Conservation (phyloP, 2,113 vertebrate genomes). For the Eptesicus fuscus region DNA sequence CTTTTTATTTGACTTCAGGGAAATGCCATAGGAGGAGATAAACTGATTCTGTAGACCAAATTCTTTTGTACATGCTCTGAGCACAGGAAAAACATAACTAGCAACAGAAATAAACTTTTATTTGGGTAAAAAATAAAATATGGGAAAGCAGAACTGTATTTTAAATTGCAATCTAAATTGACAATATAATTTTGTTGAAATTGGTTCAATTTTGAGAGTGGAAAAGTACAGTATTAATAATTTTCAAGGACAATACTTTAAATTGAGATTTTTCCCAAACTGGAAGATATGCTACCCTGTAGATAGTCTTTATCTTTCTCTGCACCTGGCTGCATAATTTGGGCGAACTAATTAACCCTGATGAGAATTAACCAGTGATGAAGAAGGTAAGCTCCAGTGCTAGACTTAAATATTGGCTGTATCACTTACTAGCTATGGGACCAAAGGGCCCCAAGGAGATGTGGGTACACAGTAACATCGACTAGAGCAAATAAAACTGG, state of each 20-base stretch:
- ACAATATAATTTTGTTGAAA: background rate
- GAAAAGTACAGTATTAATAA: background rate
- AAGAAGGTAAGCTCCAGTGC: background rate
- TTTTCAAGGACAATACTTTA: background rate
- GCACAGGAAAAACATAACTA: background rate
- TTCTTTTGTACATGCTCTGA: background rate
- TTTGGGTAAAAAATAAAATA: background rate
- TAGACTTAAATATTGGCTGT: background rate
- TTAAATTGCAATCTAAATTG: background rate
- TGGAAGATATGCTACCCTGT: background rate
- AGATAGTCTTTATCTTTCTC: background rate
- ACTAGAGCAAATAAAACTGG: background rate
- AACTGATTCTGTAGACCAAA: background rate
- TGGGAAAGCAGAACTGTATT: background rate
- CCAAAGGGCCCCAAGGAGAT: background rate
- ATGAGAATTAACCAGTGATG: background rate
- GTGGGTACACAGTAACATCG: accelerated
- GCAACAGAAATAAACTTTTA: background rate
- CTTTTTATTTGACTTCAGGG: background rate
- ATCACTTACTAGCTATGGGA: background rate
- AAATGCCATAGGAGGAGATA: background rate
- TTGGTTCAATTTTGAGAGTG: background rate
- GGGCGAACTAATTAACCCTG: background rate
- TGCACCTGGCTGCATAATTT: background rate
- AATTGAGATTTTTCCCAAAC: background rate